These are phyloP conservation scores for Nephila pilipes DNA, from an alignment of 1,140 invertebrate species.

Conservation along the genomic window DNA sequence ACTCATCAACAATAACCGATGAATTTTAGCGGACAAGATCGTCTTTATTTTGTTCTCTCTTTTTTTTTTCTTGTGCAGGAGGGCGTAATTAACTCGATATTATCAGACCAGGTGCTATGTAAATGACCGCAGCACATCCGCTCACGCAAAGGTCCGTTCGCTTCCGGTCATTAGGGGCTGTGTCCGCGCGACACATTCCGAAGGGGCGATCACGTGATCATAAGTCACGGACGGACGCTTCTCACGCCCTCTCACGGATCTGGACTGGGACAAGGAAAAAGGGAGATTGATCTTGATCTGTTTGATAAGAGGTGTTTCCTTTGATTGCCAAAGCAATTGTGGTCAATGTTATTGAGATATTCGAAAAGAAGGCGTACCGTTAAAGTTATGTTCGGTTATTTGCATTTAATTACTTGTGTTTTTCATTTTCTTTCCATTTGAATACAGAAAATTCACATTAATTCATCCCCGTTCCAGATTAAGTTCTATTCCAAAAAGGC, in stretches of 20 bases:
- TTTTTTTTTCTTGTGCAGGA: background rate
- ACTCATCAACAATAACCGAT: background rate
- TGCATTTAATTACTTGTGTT: too few relatives aligned
- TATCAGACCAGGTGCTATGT: slow-evolving; percentile 66
- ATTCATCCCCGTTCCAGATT: too few relatives aligned
- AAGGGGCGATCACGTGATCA: slow-evolving; percentile 49
- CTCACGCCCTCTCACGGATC: slow-evolving; percentile 60
- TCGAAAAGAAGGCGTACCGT: too few relatives aligned
- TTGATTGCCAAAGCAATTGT: too few relatives aligned
- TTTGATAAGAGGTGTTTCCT: background rate
- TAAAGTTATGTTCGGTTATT: too few relatives aligned
- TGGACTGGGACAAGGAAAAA: background rate
- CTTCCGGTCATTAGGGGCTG: slow-evolving; percentile 56
- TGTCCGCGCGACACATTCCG: background rate
- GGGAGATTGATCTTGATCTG: background rate
- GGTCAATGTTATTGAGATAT: too few relatives aligned
- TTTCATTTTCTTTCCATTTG: too few relatives aligned
- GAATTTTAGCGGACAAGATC: slow-evolving; percentile 15
- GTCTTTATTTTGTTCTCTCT: too few relatives aligned
- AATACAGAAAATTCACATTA: too few relatives aligned
- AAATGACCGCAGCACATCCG: slow-evolving; percentile 64
- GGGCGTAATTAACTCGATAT: slow-evolving; percentile 63
- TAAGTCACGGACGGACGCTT: slow-evolving; percentile 58
- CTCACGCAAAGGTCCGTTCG: slow-evolving; percentile 44
- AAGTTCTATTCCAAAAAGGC: too few relatives aligned